phyloP scores from a whole-genome alignment of 2,888 invertebrate genomes.

The Dicycla oo region DNA sequence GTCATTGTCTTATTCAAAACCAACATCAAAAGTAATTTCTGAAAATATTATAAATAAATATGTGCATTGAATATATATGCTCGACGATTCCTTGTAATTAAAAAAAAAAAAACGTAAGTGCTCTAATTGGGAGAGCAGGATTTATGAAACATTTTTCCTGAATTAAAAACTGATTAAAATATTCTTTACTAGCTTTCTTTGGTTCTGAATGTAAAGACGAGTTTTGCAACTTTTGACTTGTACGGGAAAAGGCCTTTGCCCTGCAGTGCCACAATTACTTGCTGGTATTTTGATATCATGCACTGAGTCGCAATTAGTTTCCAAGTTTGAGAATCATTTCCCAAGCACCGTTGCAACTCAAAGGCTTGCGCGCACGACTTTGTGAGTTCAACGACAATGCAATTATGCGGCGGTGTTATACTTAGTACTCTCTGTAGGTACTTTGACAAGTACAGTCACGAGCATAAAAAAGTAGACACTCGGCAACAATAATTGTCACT shows the following conservation, averaged over 20 bases:
- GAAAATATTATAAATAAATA: too few species aligned
- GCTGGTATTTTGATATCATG: slow-evolving; percentile 44
- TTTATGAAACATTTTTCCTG: slow-evolving; percentile 3
- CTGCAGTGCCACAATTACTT: slow-evolving; percentile 26
- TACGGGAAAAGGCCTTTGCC: slow-evolving; percentile 15
- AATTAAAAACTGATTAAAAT: slow-evolving; percentile 33
- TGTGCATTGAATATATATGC: neutral
- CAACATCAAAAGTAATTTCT: neutral
- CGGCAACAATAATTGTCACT: too few species aligned
- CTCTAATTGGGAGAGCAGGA: slow-evolving; percentile 3
- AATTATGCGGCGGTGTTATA: slow-evolving; percentile 63
- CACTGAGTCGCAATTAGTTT: slow-evolving; percentile 43
- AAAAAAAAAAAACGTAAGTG: neutral
- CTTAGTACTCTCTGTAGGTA: slow-evolving; percentile 42
- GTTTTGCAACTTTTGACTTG: slow-evolving; percentile 23
- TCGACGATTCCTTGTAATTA: neutral
- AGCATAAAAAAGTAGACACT: neutral
- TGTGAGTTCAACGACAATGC: slow-evolving; percentile 67
- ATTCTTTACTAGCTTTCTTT: slow-evolving; percentile 13
- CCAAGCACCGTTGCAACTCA: slow-evolving; percentile 63
- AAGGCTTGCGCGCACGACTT: slow-evolving; percentile 61
- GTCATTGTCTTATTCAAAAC: too few species aligned
- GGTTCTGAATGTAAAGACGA: slow-evolving; percentile 4
- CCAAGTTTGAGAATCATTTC: slow-evolving; percentile 57
- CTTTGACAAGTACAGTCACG: slow-evolving; percentile 7